Conservation (phyloP, 2,888 invertebrate genomes). For the Melanargia galathea region DNA sequence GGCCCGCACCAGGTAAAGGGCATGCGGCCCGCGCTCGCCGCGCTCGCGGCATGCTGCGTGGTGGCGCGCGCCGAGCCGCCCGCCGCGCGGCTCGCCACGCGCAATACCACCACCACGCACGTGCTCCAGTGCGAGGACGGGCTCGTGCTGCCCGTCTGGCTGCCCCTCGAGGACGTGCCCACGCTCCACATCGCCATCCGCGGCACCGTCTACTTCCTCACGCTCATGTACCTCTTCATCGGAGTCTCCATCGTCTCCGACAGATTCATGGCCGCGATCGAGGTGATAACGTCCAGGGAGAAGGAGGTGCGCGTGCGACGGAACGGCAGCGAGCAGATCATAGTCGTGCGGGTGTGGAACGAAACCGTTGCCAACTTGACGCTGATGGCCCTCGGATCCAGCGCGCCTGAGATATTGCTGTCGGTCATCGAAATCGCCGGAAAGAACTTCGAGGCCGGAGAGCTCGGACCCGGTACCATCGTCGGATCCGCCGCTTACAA, state of each 20-base stretch:
- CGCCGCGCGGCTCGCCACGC: slow-evolving; percentile 63
- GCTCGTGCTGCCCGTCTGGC: slow-evolving; percentile 94
- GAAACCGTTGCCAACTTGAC: slow-evolving; percentile 99
- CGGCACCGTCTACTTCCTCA: slow-evolving; percentile 94
- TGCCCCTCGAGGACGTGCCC: slow-evolving; percentile 89
- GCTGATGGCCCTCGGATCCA: slow-evolving; percentile 98
- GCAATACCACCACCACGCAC: slow-evolving; percentile 67
- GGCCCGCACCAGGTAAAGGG: slow-evolving; percentile 69
- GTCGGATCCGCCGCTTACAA: slow-evolving; percentile 99
- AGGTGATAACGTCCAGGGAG: slow-evolving; percentile 99
- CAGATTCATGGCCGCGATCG: slow-evolving; percentile 99
- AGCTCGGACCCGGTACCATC: slow-evolving; percentile 98
- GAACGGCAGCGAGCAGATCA: slow-evolving; percentile 93
- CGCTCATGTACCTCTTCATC: slow-evolving; percentile 96
- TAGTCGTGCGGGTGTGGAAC: slow-evolving; percentile 98
- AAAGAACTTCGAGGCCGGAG: slow-evolving; percentile 97
- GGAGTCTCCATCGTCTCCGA: slow-evolving; percentile 99
- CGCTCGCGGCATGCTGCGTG: slow-evolving; percentile 76
- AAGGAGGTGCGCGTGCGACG: slow-evolving; percentile 96
- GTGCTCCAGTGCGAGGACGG: slow-evolving; percentile 89
- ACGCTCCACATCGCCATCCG: slow-evolving; percentile 90
- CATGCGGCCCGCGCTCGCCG: slow-evolving; percentile 78
- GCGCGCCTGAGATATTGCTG: slow-evolving; percentile 98
- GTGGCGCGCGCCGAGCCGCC: slow-evolving; percentile 73
- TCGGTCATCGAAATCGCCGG: slow-evolving; percentile 99